phyloP scores from a whole-genome alignment of 2,113 vertebrate species.

The Tor tambroides region DNA sequence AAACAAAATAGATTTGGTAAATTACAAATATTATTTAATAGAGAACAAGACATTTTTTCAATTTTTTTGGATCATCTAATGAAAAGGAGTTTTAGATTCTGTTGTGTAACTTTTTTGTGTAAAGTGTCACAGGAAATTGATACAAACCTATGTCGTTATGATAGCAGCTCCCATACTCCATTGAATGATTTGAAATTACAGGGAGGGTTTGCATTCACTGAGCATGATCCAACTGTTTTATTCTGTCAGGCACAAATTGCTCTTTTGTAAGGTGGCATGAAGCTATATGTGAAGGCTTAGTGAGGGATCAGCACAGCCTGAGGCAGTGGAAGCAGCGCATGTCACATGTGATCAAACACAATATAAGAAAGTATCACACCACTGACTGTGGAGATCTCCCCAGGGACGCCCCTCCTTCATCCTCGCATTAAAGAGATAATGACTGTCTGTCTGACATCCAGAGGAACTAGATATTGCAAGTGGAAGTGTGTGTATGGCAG shows the following conservation, averaged over 20 bases:
- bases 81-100: neutral
- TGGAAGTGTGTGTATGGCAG: neutral
- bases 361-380: constrained; percentile 1
- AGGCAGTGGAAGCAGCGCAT: neutral
- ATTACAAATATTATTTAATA: neutral
- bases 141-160: neutral
- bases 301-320: constrained; percentile 23
- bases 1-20: neutral
- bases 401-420: neutral
- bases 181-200: neutral
- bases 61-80: neutral
- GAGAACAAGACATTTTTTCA: neutral
- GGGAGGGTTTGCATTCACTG: neutral
- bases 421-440: neutral
- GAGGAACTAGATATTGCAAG: neutral
- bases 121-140: neutral
- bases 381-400: constrained; percentile 29
- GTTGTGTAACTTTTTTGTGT: neutral
- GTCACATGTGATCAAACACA: constrained; percentile 43
- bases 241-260: constrained; percentile 23
- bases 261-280: constrained; percentile 14
- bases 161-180: neutral
- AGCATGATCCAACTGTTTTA: constrained; percentile 3
- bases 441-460: neutral
- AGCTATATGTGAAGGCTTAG: constrained; percentile 10